Evolutionary conservation across 2,888 invertebrate species (phyloP).

Genomic region (Celastrina argiolus): DNA sequence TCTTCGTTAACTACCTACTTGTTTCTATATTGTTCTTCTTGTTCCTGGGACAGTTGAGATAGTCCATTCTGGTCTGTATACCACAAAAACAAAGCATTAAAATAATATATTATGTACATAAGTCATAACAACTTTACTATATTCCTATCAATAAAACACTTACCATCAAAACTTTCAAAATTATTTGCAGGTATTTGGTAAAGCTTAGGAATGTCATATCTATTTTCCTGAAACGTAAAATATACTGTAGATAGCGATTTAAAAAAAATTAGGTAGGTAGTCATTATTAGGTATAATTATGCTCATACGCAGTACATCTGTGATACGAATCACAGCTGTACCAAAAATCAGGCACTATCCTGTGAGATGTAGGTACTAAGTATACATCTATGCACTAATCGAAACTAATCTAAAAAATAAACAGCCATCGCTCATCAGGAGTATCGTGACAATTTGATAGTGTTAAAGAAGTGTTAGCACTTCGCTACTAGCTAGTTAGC

Average conservation of each 20-base stretch:
- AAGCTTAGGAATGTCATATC: conserved; percentile 64
- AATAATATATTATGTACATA: background rate
- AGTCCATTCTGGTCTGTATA: conserved; percentile 42
- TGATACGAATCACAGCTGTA: too few relatives aligned
- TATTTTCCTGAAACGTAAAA: conserved; percentile 54
- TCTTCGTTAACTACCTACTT: conserved; percentile 34
- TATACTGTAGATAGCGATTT: background rate
- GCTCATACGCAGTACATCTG: too few relatives aligned
- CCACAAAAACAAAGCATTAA: background rate
- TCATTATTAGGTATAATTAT: too few relatives aligned
- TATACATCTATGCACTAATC: too few relatives aligned
- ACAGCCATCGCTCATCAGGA: too few relatives aligned
- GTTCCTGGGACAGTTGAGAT: conserved; percentile 38
- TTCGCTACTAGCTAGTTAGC: too few relatives aligned
- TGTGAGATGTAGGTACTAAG: too few relatives aligned
- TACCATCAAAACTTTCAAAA: conserved; percentile 48
- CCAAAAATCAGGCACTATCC: too few relatives aligned
- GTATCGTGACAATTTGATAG: too few relatives aligned
- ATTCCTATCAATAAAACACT: conserved; percentile 22
- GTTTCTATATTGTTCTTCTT: conserved; percentile 46
- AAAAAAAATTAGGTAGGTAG: background rate
- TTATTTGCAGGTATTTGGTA: conserved; percentile 52
- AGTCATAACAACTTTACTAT: background rate
- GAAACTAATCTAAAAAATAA: too few relatives aligned
- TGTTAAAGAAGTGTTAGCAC: too few relatives aligned